These are phyloP conservation scores for Heliothis virescens DNA, from an alignment of 1,140 invertebrate species.

Conservation along the genomic window DNA sequence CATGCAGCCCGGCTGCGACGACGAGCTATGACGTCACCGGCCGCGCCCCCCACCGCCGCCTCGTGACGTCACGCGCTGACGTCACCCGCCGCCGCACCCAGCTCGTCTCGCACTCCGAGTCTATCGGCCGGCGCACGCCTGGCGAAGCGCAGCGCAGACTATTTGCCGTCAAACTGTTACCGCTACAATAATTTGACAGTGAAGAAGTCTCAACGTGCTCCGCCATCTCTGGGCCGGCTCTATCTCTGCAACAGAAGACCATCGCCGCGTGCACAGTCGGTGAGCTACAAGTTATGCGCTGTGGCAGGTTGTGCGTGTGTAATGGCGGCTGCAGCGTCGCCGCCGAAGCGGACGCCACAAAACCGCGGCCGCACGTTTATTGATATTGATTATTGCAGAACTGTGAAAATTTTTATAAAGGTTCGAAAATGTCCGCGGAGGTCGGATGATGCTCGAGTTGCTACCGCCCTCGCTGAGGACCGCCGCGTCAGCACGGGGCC, in stretches of 20 bases:
- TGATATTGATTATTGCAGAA: slow-evolving; percentile 82
- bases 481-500: too few species aligned
- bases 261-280: slow-evolving; percentile 2
- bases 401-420: slow-evolving; percentile 76
- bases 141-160: too few species aligned
- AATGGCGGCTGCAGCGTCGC: slow-evolving; percentile 59
- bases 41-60: slow-evolving; percentile 36
- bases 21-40: slow-evolving; percentile 70
- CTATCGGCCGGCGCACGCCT: not conserved
- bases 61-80: slow-evolving; percentile 57
- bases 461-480: not conserved
- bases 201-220: too few species aligned
- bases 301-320: slow-evolving; percentile 29
- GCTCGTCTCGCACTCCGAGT: not conserved
- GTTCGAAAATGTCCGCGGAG: slow-evolving; percentile 80
- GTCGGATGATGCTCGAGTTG: slow-evolving; percentile 62
- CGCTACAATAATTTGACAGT: too few species aligned
- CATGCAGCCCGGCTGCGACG: slow-evolving; percentile 72
- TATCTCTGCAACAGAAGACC: slow-evolving; percentile 1
- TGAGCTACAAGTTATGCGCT: not conserved
- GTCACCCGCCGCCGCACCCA: slow-evolving; percentile 12
- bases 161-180: too few species aligned
- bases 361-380: slow-evolving; percentile 78
- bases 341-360: slow-evolving; percentile 74
- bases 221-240: slow-evolving; percentile 17